Conservation (phyloP, 1,140 invertebrate genomes). For the Matsumurasca onukii region DNA sequence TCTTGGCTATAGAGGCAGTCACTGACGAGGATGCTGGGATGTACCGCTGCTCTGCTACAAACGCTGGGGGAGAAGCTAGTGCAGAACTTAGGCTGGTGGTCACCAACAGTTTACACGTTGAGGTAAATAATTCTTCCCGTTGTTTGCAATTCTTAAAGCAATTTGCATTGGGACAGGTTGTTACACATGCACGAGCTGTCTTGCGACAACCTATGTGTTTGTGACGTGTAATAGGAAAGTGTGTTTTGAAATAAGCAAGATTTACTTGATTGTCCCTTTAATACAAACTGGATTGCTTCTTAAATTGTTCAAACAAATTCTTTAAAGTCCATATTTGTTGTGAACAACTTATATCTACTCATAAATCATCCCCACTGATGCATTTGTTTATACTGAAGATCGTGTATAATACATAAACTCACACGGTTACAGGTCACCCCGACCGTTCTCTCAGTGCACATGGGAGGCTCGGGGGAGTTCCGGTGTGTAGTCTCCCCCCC, state of each 20-base stretch:
- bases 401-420: too few species aligned
- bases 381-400: too few species aligned
- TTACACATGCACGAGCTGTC: too few species aligned
- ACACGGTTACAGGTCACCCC: constrained; percentile 31
- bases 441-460: constrained; percentile 56
- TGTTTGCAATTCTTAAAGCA: not conserved
- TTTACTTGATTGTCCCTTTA: not conserved
- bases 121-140: too few species aligned
- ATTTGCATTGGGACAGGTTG: too few species aligned
- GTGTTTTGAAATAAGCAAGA: too few species aligned
- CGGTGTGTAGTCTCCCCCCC: constrained; percentile 58
- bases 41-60: constrained; percentile 68
- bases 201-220: too few species aligned
- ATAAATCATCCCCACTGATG: too few species aligned
- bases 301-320: not conserved
- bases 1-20: constrained; percentile 70
- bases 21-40: constrained; percentile 67
- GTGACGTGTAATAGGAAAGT: too few species aligned
- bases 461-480: constrained; percentile 75
- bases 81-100: constrained; percentile 66
- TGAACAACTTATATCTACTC: too few species aligned
- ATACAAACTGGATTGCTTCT: not conserved
- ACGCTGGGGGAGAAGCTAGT: constrained; percentile 67
- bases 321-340: not conserved
- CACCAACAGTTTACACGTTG: constrained; percentile 64